A percentile compares a stretch with the other conserved stretches of the same genome.
Conservation (phyloP, 2,797 vertebrate genomes). For the Semaprochilodus insignis region DNA sequence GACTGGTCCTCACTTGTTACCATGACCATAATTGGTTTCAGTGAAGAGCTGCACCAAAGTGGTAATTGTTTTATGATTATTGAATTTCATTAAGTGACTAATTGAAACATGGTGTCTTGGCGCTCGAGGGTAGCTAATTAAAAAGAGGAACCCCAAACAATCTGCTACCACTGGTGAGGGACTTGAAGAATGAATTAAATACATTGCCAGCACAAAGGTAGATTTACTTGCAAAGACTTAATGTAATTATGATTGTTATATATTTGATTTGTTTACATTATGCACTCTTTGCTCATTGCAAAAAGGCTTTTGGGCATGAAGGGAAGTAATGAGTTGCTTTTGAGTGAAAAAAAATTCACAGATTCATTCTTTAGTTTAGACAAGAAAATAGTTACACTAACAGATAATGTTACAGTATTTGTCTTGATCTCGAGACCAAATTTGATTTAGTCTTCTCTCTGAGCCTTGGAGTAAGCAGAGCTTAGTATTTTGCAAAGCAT, state of each 20-base stretch:
- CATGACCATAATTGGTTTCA: conserved; percentile 64
- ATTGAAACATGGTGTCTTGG: conserved; percentile 59
- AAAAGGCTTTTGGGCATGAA: conserved; percentile 7
- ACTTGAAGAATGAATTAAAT: conserved; percentile 67
- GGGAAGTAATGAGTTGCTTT: neutral
- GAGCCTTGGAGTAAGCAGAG: too few relatives aligned
- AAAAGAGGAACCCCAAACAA: conserved; percentile 64
- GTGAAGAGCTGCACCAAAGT: conserved; percentile 59
- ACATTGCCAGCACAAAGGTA: conserved; percentile 58
- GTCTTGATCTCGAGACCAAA: too few relatives aligned
- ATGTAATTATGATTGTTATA: conserved; percentile 52
- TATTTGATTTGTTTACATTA: conserved; percentile 48
- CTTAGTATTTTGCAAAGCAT: too few relatives aligned
- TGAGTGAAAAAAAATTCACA: neutral
- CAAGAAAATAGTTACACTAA: neutral
- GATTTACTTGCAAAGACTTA: conserved; percentile 40
- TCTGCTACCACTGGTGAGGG: conserved; percentile 63
- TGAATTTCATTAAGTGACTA: conserved; percentile 70
- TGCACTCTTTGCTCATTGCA: neutral
- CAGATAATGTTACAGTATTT: too few relatives aligned
- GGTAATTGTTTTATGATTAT: conserved; percentile 70
- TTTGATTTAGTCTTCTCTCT: too few relatives aligned
- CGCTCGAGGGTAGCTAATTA: conserved; percentile 62
- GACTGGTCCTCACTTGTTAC: conserved; percentile 45
- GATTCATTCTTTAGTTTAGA: neutral